A percentile compares a stretch with the other conserved stretches of the same genome.
phyloP scores from a whole-genome alignment of 2,797 vertebrate species.

The Emydoidea blandingii region DNA sequence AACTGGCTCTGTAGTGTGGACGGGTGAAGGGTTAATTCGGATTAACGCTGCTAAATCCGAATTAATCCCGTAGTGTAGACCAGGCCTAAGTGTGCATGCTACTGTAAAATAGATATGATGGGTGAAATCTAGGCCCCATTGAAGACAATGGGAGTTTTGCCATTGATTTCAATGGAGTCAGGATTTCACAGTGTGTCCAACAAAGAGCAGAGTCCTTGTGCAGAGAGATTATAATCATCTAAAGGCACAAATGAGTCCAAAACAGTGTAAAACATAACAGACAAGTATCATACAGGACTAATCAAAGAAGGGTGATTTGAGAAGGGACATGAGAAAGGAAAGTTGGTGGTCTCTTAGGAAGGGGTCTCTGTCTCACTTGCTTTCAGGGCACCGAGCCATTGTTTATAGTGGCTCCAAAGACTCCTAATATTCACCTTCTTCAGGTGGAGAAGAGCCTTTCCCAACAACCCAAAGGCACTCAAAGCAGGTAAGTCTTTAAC shows the following conservation, averaged over 20 bases:
- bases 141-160: background rate
- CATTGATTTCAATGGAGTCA: background rate
- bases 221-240: background rate
- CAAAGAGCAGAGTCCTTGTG: background rate
- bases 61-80: too few relatives aligned
- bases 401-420: background rate
- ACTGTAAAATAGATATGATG: background rate
- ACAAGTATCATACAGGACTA: background rate
- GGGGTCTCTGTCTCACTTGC: background rate
- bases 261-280: background rate
- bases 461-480: background rate
- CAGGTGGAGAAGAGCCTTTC: background rate
- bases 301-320: background rate
- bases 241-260: background rate
- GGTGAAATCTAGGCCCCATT: background rate
- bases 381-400: background rate
- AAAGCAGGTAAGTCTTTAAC: background rate
- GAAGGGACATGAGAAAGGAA: background rate
- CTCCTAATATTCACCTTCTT: background rate
- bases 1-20: too few relatives aligned
- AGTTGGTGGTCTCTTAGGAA: background rate
- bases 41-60: too few relatives aligned
- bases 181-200: rapidly evolving
- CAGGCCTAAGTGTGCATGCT: background rate
- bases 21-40: too few relatives aligned